Conservation (phyloP, 2,113 vertebrate genomes). For the Oncorhynchus clarkii region DNA sequence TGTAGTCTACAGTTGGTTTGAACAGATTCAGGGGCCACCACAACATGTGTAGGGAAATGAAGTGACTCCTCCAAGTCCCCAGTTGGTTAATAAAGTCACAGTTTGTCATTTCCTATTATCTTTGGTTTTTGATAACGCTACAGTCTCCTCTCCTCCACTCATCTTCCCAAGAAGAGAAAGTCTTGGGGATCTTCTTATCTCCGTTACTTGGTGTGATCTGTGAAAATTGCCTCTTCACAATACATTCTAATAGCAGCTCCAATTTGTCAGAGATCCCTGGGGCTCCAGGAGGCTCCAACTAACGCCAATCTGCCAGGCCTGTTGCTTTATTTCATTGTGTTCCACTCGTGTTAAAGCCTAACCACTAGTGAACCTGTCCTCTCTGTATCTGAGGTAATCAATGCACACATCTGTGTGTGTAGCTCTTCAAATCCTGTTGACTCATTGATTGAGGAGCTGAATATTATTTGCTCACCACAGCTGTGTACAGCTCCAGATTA, state of each 20-base stretch:
- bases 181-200: conserved; percentile 27
- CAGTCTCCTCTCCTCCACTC: conserved; percentile 24
- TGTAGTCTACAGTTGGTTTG: background rate
- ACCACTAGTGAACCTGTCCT: background rate
- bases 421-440: background rate
- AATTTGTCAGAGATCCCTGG: background rate
- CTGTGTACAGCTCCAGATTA: background rate
- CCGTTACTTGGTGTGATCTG: conserved; percentile 16
- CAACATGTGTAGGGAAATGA: conserved; percentile 29
- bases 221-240: conserved; percentile 27
- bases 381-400: background rate
- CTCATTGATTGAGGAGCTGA: background rate
- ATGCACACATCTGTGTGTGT: background rate
- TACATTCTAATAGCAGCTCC: conserved; percentile 21
- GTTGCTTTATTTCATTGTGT: background rate
- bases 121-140: conserved; percentile 35
- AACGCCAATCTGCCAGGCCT: background rate
- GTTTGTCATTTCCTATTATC: conserved; percentile 42
- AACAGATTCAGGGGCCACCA: background rate
- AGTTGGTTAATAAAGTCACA: conserved; percentile 43
- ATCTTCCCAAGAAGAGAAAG: conserved; percentile 15
- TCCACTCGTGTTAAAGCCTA: background rate
- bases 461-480: background rate
- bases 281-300: background rate
- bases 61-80: conserved; percentile 33